Evolutionary conservation across 2,113 vertebrate species (phyloP).

Genomic region (Rhipidura dahli): DNA sequence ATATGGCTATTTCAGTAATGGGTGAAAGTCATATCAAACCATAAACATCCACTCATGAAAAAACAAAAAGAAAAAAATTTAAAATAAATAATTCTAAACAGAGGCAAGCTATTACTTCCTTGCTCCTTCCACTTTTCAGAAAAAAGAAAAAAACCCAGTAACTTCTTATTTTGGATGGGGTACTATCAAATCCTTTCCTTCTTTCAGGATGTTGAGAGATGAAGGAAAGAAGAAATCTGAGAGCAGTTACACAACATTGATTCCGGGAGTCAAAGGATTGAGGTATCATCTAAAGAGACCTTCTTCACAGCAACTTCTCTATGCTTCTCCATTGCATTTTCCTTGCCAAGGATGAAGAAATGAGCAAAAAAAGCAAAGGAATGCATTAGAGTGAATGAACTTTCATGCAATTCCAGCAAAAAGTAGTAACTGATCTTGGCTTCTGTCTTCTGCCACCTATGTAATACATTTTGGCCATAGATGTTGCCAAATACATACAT

Average conservation of each 20-base stretch:
- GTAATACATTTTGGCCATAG: not conserved
- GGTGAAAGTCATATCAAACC: not conserved
- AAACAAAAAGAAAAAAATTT: not conserved
- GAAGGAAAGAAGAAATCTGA: not conserved
- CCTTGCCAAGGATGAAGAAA: not conserved
- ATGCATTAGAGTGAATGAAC: not conserved
- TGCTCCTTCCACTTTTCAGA: not conserved
- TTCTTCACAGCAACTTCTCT: not conserved
- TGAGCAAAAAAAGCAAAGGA: not conserved
- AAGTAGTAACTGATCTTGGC: not conserved
- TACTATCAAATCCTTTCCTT: not conserved
- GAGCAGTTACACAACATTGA: not conserved
- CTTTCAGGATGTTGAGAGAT: not conserved
- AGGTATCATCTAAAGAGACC: not conserved
- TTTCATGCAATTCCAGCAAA: not conserved
- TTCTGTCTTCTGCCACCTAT: not conserved
- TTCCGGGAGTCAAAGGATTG: not conserved
- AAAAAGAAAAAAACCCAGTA: not conserved
- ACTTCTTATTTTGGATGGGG: not conserved
- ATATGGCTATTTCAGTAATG: not conserved
- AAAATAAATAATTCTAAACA: not conserved
- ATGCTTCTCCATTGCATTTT: not conserved
- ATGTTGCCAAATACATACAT: not conserved
- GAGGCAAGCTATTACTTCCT: not conserved
- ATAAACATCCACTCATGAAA: not conserved